phyloP scores from a whole-genome alignment of 2,888 invertebrate species.

The Troides oblongomaculatus region DNA sequence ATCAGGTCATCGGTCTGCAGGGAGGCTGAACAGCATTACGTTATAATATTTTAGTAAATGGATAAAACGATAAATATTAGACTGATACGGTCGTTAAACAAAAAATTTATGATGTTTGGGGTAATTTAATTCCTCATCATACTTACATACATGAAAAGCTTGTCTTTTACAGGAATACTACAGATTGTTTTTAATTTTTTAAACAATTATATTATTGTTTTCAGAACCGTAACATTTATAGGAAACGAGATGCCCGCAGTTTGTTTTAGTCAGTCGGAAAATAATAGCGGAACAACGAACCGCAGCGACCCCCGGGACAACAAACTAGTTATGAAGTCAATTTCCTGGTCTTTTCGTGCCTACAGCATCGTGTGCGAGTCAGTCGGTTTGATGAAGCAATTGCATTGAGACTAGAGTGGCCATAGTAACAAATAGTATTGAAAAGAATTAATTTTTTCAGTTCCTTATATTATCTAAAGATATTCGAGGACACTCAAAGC shows the following conservation, averaged over 20 bases:
- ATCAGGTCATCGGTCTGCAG: no score
- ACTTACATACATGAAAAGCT: no score
- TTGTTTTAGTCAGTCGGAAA: constrained; percentile 22
- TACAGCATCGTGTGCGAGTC: constrained; percentile 34
- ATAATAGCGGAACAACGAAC: constrained; percentile 29
- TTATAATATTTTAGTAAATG: no score
- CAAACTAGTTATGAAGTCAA: constrained; percentile 39
- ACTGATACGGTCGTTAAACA: no score
- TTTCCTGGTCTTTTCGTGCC: constrained; percentile 43
- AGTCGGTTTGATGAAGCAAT: constrained; percentile 48
- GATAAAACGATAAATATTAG: no score
- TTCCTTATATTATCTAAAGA: no score
- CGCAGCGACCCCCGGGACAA: constrained; percentile 36
- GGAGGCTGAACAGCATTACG: no score
- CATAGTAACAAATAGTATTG: constrained; percentile 29
- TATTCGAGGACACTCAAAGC: no score
- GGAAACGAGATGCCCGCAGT: constrained; percentile 30
- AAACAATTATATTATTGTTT: constrained; percentile 4
- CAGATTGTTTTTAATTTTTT: not conserved
- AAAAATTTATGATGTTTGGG: no score
- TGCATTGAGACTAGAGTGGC: constrained; percentile 38
- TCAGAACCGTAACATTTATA: not conserved
- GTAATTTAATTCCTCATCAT: no score
- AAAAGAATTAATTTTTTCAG: no score
- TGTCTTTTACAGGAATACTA: not conserved